A percentile compares a stretch with the other conserved stretches of the same genome.
phyloP scores from a whole-genome alignment of 2,113 vertebrate species.

The Petroica traversi region DNA sequence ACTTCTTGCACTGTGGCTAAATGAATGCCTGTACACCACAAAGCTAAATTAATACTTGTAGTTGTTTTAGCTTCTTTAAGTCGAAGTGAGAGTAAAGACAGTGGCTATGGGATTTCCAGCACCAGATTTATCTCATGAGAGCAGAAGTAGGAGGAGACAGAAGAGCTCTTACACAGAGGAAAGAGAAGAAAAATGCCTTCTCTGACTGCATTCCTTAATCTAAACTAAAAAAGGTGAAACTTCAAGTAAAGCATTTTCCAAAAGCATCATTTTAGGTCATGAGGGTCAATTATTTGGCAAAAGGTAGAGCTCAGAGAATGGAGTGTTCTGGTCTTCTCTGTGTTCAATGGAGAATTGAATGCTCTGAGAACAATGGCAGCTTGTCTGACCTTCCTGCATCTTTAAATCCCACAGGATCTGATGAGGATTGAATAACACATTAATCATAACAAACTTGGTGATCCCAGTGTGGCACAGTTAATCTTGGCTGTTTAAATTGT shows the following conservation, averaged over 20 bases:
- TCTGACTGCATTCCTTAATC: neutral
- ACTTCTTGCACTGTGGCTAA: neutral
- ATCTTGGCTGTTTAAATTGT: neutral
- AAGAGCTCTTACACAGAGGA: neutral
- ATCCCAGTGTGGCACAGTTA: rapidly evolving
- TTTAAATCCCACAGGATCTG: neutral
- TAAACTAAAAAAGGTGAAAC: neutral
- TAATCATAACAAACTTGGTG: neutral
- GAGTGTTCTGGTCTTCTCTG: neutral
- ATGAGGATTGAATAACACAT: rapidly evolving
- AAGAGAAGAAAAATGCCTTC: neutral
- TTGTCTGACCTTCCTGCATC: neutral
- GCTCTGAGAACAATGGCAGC: neutral
- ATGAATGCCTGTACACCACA: neutral
- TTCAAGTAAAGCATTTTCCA: neutral
- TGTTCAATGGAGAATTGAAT: rapidly evolving
- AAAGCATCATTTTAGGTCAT: neutral
- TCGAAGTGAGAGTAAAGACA: neutral
- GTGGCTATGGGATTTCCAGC: neutral
- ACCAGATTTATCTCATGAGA: neutral
- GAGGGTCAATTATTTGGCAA: neutral
- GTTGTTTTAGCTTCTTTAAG: neutral
- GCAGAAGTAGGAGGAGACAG: neutral
- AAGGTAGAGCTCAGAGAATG: neutral
- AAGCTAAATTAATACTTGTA: neutral